Evolutionary conservation across 2,113 vertebrate genomes (phyloP).

Genomic region (Chaetodon auriga): DNA sequence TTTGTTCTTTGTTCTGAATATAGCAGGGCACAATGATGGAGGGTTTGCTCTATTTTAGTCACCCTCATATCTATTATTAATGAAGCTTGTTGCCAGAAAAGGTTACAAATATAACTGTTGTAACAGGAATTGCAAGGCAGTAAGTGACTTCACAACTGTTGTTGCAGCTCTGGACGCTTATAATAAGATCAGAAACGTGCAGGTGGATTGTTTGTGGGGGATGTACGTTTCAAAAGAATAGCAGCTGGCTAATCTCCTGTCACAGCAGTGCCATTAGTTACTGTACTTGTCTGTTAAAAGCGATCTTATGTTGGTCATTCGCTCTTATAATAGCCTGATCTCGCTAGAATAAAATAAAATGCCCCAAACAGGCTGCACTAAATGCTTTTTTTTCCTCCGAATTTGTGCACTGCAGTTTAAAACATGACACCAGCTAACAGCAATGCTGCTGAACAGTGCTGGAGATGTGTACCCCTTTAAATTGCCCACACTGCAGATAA

Average conservation of each 20-base stretch:
- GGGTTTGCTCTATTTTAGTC: conserved; percentile 75
- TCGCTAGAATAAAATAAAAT: not conserved
- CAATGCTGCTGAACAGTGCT: conserved; percentile 20
- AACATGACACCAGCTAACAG: not conserved
- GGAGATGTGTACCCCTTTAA: conserved; percentile 83
- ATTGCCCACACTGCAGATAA: conserved; percentile 83
- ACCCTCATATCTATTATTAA: conserved; percentile 66
- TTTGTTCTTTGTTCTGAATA: conserved; percentile 29
- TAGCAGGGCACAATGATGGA: conserved; percentile 27
- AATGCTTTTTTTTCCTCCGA: not conserved
- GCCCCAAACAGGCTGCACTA: not conserved
- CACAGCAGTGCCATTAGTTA: no score
- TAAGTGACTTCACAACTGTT: not conserved
- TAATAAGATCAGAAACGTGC: not conserved
- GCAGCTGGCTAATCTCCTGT: no score
- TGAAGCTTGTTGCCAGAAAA: conserved; percentile 61
- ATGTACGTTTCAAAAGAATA: not conserved
- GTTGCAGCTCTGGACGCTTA: not conserved
- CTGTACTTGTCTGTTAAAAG: no score
- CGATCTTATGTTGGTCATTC: no score
- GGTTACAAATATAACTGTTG: conserved; percentile 42
- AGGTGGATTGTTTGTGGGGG: not conserved
- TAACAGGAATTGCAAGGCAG: conserved; percentile 11
- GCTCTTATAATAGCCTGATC: not conserved
- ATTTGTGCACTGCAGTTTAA: not conserved